Base-by-base conservation (phyloP, 2,113 vertebrate species). In the Sphyrna mokarran region DNA sequence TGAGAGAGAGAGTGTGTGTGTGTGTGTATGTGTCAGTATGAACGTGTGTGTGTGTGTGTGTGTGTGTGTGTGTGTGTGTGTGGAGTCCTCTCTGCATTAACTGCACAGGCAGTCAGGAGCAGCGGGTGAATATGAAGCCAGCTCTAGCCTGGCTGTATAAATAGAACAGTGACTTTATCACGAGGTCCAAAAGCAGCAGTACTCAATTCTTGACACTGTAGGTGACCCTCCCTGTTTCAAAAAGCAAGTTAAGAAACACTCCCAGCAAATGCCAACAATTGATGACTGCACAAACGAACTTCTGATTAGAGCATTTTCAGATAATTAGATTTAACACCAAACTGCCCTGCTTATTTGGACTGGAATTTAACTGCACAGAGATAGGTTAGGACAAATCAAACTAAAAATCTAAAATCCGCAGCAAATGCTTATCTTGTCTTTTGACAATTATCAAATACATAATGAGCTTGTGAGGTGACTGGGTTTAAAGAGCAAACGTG, bases 141-240 rank as follows among this genome's bases (percentile, higher is more conserved):
- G 29, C 13, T 14, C 26, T 90, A 61, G 26, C 48, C 22, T 29
- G 6, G 33, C 87, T 90, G 23, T 90, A 90, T 61, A 90, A 90
- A 90, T 90, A 90, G 87, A 90, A 90, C 48, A 58, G 20, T 48
- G 20, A 58, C 54, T 63, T 29, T 33, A 90, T 90, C 87, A 61
- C 54, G 61, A 33, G 87, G 54, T 90, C 11, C 54, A 90, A 33
- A 90, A 33, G 29, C 54, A 33, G 54, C 87, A 90, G 86, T 58
- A 54, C 48, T 89, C 26, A 26, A 29, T 90, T 58, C 26, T 14
- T 61, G 48, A 90, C 29, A 58, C 87, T 61, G 13, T 61, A 61
- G 48, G 54, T 90, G 86, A 90, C 48, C 86, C 86, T 29, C 86
- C 86, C 54, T 90, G 87, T 33, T 90, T 33, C 61, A 90, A 90